Evolutionary conservation across 2,797 vertebrate genomes (phyloP).

Genomic region (Liasis olivaceus): DNA sequence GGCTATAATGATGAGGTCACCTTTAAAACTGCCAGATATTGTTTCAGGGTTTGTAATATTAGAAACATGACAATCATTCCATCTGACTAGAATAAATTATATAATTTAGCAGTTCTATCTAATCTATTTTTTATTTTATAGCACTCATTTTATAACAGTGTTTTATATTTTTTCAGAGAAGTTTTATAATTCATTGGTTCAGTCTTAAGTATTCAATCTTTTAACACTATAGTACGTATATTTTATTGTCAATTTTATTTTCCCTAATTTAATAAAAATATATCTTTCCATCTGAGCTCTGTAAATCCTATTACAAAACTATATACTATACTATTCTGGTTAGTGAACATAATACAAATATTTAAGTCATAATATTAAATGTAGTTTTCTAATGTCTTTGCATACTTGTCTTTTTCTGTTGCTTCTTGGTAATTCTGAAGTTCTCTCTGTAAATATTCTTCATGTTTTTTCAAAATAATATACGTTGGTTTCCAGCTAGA

Average conservation of each 20-base stretch:
- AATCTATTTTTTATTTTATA: no score
- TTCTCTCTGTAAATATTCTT: constrained; percentile 72
- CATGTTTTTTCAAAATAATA: constrained; percentile 73
- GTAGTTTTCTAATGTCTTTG: background rate
- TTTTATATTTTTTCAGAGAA: background rate
- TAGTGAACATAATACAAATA: background rate
- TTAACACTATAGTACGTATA: background rate
- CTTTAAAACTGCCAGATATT: no score
- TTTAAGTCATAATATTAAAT: constrained; percentile 1
- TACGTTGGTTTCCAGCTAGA: constrained; percentile 75
- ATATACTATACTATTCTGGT: background rate
- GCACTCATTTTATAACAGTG: background rate
- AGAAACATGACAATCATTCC: no score
- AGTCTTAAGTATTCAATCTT: background rate
- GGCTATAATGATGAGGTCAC: no score
- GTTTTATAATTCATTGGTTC: background rate
- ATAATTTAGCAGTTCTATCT: no score
- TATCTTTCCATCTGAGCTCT: background rate
- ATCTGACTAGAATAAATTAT: no score
- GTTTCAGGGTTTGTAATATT: no score
- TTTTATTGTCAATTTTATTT: background rate
- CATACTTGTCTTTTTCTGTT: constrained; percentile 78
- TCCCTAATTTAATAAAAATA: background rate
- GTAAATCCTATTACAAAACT: background rate
- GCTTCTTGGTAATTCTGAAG: constrained; percentile 64